Base-by-base conservation (phyloP, 2,888 invertebrate genomes). In the Augiades crinisus region DNA sequence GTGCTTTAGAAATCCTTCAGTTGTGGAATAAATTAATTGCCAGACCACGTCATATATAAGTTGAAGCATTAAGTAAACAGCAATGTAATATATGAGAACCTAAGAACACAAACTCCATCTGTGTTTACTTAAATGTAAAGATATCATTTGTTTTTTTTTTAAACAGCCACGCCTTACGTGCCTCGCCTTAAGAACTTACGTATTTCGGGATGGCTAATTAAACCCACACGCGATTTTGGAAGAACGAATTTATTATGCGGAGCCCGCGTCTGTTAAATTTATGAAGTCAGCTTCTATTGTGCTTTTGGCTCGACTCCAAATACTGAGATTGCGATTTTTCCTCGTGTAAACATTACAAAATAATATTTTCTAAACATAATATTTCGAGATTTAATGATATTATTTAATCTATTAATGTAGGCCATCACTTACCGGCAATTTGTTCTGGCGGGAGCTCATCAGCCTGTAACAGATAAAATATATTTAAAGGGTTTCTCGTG, bases 371-470 rank as follows among this genome's bases (percentile, higher is more conserved):
- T 54, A 47, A 54, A 44, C 41, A 54, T 41, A 31, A 38, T 55
- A 45, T 46, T 50, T 47, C 54, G 55, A 49, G 52, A 60, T 64
- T 62, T 61, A 56, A 54, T 56, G 27, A 44, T 47, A 44, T 56
- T 52, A 55, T 41, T 30, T 43, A 53, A 36, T 47, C 17, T 53
- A 38, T 47, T 43, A 54, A 14, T 27, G 30, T 24, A 27, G 34
- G 43, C 27, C 27, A 47, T 60, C 57, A 92, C 94, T 92, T 91
- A 96, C 96, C 95, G 82, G 95, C 95, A 73, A 96, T 94, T 91
- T 97, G 97, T 92, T 97, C 96, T 87, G 96, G 92, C 56, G 96
- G 96, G 76, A 97, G 93, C 90, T 97, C 97, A 87, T 97, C 95
- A 75, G 94, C 95, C 96, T 96, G 91, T 60, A 91, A 92, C 70